Percentiles rank a stretch among this genome's conserved stretches.
Conservation (phyloP, 2,113 vertebrate genomes). For the Chitala chitala region DNA sequence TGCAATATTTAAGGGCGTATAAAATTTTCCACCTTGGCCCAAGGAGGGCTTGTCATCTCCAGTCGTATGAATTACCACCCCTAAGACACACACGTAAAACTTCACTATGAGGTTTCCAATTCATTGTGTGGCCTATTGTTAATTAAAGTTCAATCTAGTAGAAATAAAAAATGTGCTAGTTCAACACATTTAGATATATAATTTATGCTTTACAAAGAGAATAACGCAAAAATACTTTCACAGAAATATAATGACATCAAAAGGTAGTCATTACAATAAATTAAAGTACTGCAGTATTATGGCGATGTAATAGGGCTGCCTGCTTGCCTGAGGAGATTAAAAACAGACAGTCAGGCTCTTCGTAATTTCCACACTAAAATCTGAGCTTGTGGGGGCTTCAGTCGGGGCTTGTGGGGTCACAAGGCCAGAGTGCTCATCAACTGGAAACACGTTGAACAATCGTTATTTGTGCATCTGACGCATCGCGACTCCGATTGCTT, state of each 20-base stretch:
- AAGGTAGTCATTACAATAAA: slow-evolving; percentile 14
- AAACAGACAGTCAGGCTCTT: not conserved
- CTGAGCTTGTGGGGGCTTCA: not conserved
- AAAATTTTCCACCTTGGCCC: no score
- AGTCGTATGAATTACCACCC: not conserved
- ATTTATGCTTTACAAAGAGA: slow-evolving; percentile 14
- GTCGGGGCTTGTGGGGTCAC: not conserved
- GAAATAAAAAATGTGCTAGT: slow-evolving; percentile 20
- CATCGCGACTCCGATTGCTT: not conserved
- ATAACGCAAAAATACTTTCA: slow-evolving; percentile 14
- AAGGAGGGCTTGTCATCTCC: not conserved
- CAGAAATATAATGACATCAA: slow-evolving; percentile 16
- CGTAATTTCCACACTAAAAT: not conserved
- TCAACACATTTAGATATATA: slow-evolving; percentile 12
- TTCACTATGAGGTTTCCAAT: slow-evolving; percentile 3
- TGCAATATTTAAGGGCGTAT: no score
- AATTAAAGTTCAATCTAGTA: slow-evolving; percentile 21
- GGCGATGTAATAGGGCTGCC: slow-evolving; percentile 3
- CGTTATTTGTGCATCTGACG: not conserved
- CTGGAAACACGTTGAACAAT: not conserved
- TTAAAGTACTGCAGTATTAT: not conserved
- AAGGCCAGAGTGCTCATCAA: not conserved
- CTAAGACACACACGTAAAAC: slow-evolving; percentile 1
- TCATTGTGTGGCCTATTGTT: slow-evolving; percentile 10
- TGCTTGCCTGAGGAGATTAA: not conserved